Base-by-base conservation (phyloP, 2,113 vertebrate species). In the Toxostoma redivivum region DNA sequence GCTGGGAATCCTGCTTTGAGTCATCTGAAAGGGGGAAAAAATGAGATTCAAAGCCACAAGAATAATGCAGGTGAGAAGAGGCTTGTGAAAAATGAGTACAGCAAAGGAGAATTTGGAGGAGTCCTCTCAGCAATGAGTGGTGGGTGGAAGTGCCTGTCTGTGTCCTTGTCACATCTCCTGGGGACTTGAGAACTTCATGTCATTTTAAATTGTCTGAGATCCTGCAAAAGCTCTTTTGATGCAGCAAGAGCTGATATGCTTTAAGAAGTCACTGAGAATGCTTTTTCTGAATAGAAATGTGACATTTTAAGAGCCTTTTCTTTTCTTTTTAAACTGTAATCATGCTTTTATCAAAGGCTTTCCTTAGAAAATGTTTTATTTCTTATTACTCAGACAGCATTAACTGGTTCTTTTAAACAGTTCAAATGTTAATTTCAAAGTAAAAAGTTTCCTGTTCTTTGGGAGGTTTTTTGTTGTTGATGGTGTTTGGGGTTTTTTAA, bases 291-390 rank as follows among this genome's bases (percentile, higher is more conserved):
- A 74, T 21, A 94, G 70, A 89, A 95, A 91, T 60, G 51, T 91
- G 78, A 58, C 77, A 84, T 38, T 81, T 91, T 62, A 44, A 90
- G 45, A 78, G 30, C 4, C 9, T 27, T 22, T 73, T 78, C n/a
- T 23, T 70, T 54, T 19, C 51, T 81, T 77, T 78, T 66, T 60
- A 60, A 84, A 73, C 71, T 71, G 19, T 56, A 94, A 91, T 89
- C 71, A 62, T 54, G 28, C 27, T 88, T 92, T 93, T 93, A 88
- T 86, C 84, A 87, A 74, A 91, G 50, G 9, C n/a, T 91, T 89
- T 84, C 67, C 77, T 85, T 81, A 67, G 78, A 87, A 91, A 40
- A 4, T 13, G 12, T 40, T 95, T 58, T 81, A 40, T 72, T 88
- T 86, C 77, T 89, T 91, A 74, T 84, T 74, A 27, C 33, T n/a